Conservation (phyloP, 2,888 invertebrate species). For the Palloptera scutellata region DNA sequence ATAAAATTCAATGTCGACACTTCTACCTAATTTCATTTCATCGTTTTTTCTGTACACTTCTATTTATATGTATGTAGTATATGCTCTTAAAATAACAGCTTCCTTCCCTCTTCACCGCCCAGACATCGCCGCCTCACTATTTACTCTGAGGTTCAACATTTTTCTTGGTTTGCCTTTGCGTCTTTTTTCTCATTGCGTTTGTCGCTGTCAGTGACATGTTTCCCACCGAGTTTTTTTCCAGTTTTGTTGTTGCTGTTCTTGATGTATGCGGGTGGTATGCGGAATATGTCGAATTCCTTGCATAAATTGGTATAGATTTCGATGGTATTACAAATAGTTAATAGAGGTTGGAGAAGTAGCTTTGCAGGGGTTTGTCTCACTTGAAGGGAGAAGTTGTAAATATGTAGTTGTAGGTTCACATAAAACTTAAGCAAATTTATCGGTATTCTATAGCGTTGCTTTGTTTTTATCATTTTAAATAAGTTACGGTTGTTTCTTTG, state of each 20-base stretch:
- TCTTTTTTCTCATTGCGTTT: slow-evolving; percentile 10
- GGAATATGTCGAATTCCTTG: slow-evolving; percentile 28
- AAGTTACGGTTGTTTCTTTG: too few relatives aligned
- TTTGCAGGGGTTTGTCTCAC: neutral
- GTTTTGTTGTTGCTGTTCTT: neutral
- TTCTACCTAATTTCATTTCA: slow-evolving; percentile 35
- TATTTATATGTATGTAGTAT: too few relatives aligned
- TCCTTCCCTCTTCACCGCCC: neutral
- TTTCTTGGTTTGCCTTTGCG: neutral
- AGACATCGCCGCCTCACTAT: neutral
- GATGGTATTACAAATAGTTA: slow-evolving; percentile 1
- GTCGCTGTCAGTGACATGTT: slow-evolving; percentile 32
- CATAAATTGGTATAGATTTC: slow-evolving; percentile 32
- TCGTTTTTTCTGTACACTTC: too few relatives aligned
- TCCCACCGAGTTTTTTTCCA: slow-evolving; percentile 9
- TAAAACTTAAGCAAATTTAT: neutral
- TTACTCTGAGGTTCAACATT: neutral
- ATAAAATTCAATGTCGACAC: slow-evolving; percentile 39
- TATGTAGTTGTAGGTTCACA: neutral
- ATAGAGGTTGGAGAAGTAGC: neutral
- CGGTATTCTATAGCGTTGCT: too few relatives aligned
- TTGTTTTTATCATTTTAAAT: too few relatives aligned
- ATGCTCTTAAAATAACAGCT: slow-evolving; percentile 13
- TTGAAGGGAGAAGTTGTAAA: neutral
- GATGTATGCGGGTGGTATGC: slow-evolving; percentile 5